Base-by-base conservation (phyloP, 2,797 vertebrate genomes). In the Sternarchorhynchus goeldii region DNA sequence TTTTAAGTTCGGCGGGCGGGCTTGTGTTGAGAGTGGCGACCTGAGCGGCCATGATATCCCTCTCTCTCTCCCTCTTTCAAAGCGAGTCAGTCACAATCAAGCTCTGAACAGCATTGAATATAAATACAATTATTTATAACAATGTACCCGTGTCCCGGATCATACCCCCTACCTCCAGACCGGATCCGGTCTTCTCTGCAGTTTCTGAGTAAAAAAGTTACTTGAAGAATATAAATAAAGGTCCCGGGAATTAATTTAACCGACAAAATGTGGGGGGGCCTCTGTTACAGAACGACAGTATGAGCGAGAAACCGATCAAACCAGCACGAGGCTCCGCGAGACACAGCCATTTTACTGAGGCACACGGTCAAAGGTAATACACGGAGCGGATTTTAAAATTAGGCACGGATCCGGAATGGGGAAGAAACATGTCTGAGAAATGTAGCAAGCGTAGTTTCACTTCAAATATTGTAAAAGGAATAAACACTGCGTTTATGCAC, bases 251-350 rank as follows among this genome's bases (percentile, higher is more conserved):
- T 87, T 88, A 90, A 89, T 87, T 87, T 89, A 89, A 85, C 86
- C 90, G 88, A 91, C 89, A 65, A 79, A 89, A 84, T 88, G 86
- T 77, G 65, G 85, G 88, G 89, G 91, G 90, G 88, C 86, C 91
- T 93, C 91, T 91, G 91, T 93, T 92, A 93, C 92, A 92, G 92
- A 89, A 85, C 92, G 88, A 94, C 92, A 93, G 91, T 88, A 89
- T 90, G 91, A 93, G 93, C 91, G 89, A 93, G 90, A 91, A 90
- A 91, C 94, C 94, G 94, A 95, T 94, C 94, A 94, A 93, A 96
- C 93, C 95, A 95, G 95, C 96, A 98, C 96, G 96, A 97, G 96
- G 96, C 95, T 97, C 94, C 94, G 94, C 94, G 94, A 94, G 90
- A 93, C 92, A 92, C 95, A 96, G 96, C 94, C 94, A 95, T 94